phyloP scores from a whole-genome alignment of 2,888 invertebrate species.

The Tipula confusa region DNA sequence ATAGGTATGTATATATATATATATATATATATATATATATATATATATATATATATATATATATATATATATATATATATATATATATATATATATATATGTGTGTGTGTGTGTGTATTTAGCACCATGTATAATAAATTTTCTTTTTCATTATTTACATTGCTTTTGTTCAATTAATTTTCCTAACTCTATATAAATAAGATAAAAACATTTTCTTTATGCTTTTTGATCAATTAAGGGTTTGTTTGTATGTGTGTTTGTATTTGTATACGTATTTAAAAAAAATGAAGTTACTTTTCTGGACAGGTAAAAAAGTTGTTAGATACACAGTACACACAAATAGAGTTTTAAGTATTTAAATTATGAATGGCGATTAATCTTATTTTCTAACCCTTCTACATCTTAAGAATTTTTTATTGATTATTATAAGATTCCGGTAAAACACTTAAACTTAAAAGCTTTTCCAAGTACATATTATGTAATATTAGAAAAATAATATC shows the following conservation, averaged over 20 bases:
- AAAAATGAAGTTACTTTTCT: background rate
- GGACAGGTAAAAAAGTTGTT: background rate
- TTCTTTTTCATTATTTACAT: background rate
- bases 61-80: too few relatives aligned
- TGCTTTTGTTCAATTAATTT: background rate
- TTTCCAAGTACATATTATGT: background rate
- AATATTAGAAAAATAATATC: too few relatives aligned
- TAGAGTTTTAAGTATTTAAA: background rate
- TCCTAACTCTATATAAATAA: background rate
- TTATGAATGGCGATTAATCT: background rate
- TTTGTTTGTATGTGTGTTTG: background rate
- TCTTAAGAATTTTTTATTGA: background rate
- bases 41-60: too few relatives aligned
- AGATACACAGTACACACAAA: background rate
- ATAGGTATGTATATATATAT: background rate
- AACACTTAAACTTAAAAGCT: background rate
- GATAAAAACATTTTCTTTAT: background rate
- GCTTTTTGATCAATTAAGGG: background rate
- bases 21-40: too few relatives aligned
- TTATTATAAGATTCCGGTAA: too few relatives aligned
- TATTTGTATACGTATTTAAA: background rate
- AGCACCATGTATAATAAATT: too few relatives aligned
- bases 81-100: too few relatives aligned
- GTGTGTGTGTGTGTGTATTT: too few relatives aligned
- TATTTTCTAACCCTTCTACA: background rate